Evolutionary conservation across 2,113 vertebrate genomes (phyloP), one percentile per base, ranked within the genome.

Genomic region (Podarcis cretensis): DNA sequence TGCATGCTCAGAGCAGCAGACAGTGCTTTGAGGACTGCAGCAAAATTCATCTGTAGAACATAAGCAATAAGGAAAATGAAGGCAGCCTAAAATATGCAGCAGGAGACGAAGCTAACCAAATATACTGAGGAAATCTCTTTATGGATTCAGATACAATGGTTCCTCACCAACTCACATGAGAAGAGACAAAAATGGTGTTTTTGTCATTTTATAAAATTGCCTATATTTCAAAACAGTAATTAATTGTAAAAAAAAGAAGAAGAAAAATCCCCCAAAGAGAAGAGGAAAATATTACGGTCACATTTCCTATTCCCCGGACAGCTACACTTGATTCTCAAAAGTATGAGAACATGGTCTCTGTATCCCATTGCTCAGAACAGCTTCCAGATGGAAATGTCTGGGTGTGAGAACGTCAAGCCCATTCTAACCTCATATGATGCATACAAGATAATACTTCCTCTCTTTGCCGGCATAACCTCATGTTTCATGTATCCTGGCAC

Each of bases 311-410:
- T 91, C 92, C 75, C 54, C 88, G 27, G 81, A 90, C 85, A 94
- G 81, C 71, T 84, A 91, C 71, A 68, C 14, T 88, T 83, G 14
- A 77, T 68, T 93, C 77, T 43, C 91, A 78, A 92, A 94, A 90
- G 94, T 85, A 92, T 75, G 88, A 94, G 87, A 95, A 92, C 85
- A 96, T 81, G 89, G 73, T 94, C 86, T 87, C 86, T 86, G 71
- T 93, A 96, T 95, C 93, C 92, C 82, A 93, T 94, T 0, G 0
- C 75, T 90, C 85, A 90, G 87, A 95, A 96, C 83, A 92, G 87
- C 79, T 96, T 96, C 92, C 93, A 95, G 94, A 96, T 94, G 93
- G 92, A 96, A 96, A 79, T 89, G 75, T 92, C 81, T 91, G 92
- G 93, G 90, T 95, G 90, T 95, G 94, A 96, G 93, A 96, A 96